These are phyloP conservation scores for Vannuccia rotundouncinata DNA, from an alignment of 2,888 invertebrate genomes.

Conservation along the genomic window DNA sequence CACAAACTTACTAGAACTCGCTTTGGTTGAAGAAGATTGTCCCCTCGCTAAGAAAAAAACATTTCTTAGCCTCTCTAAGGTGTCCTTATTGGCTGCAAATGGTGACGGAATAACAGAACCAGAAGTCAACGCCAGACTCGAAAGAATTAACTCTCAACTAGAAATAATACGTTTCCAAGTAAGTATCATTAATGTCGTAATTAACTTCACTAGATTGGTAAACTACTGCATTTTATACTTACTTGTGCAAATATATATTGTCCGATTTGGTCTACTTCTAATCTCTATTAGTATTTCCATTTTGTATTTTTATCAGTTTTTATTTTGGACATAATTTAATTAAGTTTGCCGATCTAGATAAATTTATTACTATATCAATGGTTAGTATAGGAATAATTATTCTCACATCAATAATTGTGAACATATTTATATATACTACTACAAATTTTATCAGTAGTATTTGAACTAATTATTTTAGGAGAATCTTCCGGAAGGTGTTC, in stretches of 20 bases:
- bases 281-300: no score
- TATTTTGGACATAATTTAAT: no score
- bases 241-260: no score
- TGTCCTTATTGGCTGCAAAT: not conserved
- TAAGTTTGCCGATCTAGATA: no score
- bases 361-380: no score
- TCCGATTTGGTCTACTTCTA: no score
- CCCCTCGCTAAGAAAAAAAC: not conserved
- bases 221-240: no score
- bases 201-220: no score
- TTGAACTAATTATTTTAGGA: not conserved
- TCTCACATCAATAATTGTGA: not conserved
- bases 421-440: not conserved
- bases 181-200: no score
- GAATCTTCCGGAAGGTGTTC: not conserved
- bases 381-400: no score
- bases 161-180: not conserved
- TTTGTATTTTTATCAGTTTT: no score
- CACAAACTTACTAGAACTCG: not conserved
- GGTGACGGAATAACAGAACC: no score
- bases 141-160: not conserved
- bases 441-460: not conserved
- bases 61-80: not conserved
- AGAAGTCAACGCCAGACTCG: not conserved
- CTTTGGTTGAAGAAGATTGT: not conserved